Evolutionary conservation across 1,140 invertebrate species (phyloP), one percentile per base, ranked within the genome.

Genomic region (Varroa destructor): DNA sequence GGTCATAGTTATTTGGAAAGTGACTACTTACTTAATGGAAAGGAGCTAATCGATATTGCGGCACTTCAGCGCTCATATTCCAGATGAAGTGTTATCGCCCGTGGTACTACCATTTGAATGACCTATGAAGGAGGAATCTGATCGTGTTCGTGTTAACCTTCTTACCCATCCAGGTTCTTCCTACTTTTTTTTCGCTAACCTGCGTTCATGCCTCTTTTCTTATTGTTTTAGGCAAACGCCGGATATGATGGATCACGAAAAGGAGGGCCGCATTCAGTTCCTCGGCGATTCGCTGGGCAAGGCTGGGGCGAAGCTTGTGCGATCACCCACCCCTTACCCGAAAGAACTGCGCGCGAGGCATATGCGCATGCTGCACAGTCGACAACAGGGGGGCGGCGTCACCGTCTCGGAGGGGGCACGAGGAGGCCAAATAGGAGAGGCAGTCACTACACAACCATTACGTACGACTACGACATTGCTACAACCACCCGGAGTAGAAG

Each of bases 311-410:
- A 84, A 84, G 75, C 80, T 93, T 71, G 84, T 87, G 75, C 83
- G 91, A 76, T 88, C 88, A 72, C 90, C 91, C 43, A 94, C 91
- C 73, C 92, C 92, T 43, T 93, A 93, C 80, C 90, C 91, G 61
- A 94, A 94, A 83, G 91, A 94, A 81, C 84, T 94, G 75, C 61
- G 61, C 40, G 61, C 61, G 46, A 40, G 61, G 14, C 61, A 67
- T 37, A 67, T 67, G 61, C 61, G 61, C 14, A 43, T 67, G 61
- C 37, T 67, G 46, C 61, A 67, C 40, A 67, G 40, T 46, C 61
- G 61, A 2, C 61, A 67, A 40, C 46, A 51, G 8, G 46, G 46
- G 4, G 46, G 46, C 8, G 8, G 4, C 8, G 46, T 8, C 3
- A 51, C 46, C 8, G 46, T 8, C 3, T 5, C 46, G 46, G 46